phyloP scores from a whole-genome alignment of 53 echinoderm and acorn worm genomes.

The Actinopyga echinites region DNA sequence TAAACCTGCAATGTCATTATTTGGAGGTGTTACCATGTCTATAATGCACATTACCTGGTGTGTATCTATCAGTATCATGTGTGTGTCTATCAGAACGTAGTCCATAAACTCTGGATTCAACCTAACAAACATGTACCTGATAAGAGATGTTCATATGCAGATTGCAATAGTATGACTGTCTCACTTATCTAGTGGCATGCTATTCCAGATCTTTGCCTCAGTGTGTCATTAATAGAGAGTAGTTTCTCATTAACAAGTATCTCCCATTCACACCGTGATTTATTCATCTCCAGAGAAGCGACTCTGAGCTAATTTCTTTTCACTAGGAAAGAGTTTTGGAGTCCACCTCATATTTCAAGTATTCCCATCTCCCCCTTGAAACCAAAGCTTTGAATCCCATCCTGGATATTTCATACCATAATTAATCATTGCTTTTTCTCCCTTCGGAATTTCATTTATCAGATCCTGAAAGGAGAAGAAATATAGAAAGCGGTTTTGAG shows the following conservation, averaged over 20 bases:
- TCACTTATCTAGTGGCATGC: no score
- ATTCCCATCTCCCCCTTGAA: neutral
- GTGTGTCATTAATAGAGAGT: slow-evolving; percentile 25
- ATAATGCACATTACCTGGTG: no score
- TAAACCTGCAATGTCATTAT: no score
- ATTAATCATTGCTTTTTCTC: slow-evolving; percentile 39
- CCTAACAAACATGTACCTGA: no score
- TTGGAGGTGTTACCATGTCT: no score
- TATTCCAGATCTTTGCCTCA: neutral
- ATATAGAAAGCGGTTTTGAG: slow-evolving; percentile 30
- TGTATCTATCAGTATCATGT: no score
- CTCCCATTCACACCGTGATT: slow-evolving; percentile 24
- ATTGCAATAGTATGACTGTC: no score
- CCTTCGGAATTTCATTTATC: slow-evolving; percentile 40
- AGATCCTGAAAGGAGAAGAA: neutral
- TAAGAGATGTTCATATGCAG: no score
- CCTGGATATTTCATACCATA: slow-evolving; percentile 36
- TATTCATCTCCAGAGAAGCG: slow-evolving; percentile 27
- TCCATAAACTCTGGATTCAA: no score
- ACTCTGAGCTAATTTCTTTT: slow-evolving; percentile 37
- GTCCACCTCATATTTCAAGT: slow-evolving; percentile 36
- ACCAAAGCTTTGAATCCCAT: slow-evolving; percentile 6
- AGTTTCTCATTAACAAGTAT: slow-evolving; percentile 24
- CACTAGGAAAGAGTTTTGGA: neutral
- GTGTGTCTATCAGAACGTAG: no score